Evolutionary conservation across 2,888 invertebrate species (phyloP).

Genomic region (Saturnia japonica): DNA sequence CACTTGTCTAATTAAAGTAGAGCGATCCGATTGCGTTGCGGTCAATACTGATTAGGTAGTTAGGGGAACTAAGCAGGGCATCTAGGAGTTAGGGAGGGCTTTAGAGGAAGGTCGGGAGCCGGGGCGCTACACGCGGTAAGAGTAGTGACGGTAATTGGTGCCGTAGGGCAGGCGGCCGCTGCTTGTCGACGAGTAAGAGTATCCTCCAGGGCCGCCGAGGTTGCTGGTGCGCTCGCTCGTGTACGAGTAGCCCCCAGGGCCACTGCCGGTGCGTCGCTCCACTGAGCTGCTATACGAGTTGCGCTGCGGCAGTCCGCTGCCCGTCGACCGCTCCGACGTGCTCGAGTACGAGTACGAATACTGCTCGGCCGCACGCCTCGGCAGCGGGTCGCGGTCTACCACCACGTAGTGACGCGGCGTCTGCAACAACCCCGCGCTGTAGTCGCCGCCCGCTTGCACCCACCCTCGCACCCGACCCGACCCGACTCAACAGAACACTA

Average conservation of each 20-base stretch:
- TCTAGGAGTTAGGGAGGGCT: constrained; percentile 39
- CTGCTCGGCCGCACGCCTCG: constrained; percentile 88
- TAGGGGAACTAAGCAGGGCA: constrained; percentile 39
- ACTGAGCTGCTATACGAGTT: constrained; percentile 85
- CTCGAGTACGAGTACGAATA: constrained; percentile 92
- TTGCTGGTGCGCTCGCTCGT: constrained; percentile 87
- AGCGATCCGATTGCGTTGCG: constrained; percentile 71
- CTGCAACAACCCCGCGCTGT: constrained; percentile 84
- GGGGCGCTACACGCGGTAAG: constrained; percentile 89
- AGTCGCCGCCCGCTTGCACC: constrained; percentile 56
- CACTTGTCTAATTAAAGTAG: constrained; percentile 71
- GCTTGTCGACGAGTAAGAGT: constrained; percentile 90
- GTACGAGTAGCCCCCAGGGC: constrained; percentile 90
- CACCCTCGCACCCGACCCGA: constrained; percentile 55
- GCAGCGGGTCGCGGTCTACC: constrained; percentile 88
- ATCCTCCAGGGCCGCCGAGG: constrained; percentile 90
- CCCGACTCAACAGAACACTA: constrained; percentile 54
- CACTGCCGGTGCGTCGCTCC: constrained; percentile 86
- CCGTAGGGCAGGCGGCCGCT: constrained; percentile 92
- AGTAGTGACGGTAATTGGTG: constrained; percentile 91
- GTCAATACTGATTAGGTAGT: constrained; percentile 76
- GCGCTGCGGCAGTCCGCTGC: constrained; percentile 81
- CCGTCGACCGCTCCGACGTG: constrained; percentile 78
- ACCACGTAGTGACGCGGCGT: constrained; percentile 94
- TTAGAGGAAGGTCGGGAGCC: constrained; percentile 46